Conservation (phyloP, 2,113 vertebrate genomes). For the Lucifuga dentata region DNA sequence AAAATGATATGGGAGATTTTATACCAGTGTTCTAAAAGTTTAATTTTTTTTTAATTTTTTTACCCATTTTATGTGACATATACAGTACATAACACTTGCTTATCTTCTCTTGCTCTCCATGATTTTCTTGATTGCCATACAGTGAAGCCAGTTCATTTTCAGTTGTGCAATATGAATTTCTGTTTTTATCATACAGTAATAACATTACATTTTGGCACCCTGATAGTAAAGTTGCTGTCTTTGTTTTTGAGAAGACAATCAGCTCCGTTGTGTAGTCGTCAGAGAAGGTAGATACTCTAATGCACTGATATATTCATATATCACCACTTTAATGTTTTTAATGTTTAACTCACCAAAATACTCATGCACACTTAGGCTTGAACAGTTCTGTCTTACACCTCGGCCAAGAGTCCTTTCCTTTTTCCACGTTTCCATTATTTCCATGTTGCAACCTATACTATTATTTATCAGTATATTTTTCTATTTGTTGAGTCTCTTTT, state of each 20-base stretch:
- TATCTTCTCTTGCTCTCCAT: background rate
- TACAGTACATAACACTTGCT: conserved; percentile 17
- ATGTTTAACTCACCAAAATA: conserved; percentile 81
- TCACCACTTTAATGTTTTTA: conserved; percentile 42
- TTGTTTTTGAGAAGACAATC: conserved; percentile 78
- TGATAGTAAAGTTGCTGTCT: conserved; percentile 57
- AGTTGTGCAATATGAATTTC: background rate
- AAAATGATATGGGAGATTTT: conserved; percentile 49
- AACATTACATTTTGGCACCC: conserved; percentile 18
- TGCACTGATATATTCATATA: conserved; percentile 80
- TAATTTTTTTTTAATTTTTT: conserved; percentile 28
- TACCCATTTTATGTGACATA: conserved; percentile 2
- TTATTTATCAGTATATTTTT: conserved; percentile 76
- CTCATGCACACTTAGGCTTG: conserved; percentile 72
- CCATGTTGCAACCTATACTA: conserved; percentile 46
- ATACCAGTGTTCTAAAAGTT: conserved; percentile 50
- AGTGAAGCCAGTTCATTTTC: conserved; percentile 10
- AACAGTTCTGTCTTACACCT: conserved; percentile 74
- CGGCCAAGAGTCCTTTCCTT: conserved; percentile 76
- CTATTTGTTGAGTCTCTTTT: conserved; percentile 70
- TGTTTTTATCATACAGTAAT: conserved; percentile 7
- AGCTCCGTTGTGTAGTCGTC: conserved; percentile 51
- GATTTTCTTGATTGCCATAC: background rate
- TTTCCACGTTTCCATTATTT: conserved; percentile 28
- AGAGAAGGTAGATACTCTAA: conserved; percentile 67